Evolutionary conservation across 2,113 vertebrate species (phyloP).

Genomic region (Carollia perspicillata): DNA sequence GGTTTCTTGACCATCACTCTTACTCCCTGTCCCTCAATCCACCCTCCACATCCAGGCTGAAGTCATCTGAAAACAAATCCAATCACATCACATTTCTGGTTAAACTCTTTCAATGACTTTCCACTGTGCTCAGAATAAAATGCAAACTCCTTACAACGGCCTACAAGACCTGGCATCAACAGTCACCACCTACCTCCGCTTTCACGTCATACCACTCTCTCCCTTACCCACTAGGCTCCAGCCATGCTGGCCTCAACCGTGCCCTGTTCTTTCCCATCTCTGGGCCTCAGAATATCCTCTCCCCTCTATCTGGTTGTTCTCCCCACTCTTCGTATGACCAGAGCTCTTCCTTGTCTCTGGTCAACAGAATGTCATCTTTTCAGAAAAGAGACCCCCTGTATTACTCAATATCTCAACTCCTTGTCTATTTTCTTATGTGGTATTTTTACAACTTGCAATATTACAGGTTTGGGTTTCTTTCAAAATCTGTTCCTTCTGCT

Average conservation of each 20-base stretch:
- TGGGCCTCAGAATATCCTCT: background rate
- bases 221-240: background rate
- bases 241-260: background rate
- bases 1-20: background rate
- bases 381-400: background rate
- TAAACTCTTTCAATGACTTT: background rate
- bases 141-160: background rate
- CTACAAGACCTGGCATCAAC: background rate
- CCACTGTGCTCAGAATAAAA: background rate
- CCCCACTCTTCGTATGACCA: background rate
- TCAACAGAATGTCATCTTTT: background rate
- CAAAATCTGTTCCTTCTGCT: background rate
- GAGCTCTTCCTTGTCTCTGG: background rate
- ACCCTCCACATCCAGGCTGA: background rate
- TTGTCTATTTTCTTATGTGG: background rate
- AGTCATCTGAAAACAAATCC: background rate
- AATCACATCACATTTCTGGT: background rate
- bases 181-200: background rate
- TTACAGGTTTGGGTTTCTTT: background rate
- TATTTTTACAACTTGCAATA: background rate
- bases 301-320: background rate
- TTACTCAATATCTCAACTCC: background rate
- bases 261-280: background rate
- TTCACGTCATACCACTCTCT: background rate
- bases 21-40: background rate